A percentile compares a stretch with the other conserved stretches of the same genome.
Evolutionary conservation across 1,140 invertebrate genomes (phyloP).

Genomic region (Ceratina australensis): DNA sequence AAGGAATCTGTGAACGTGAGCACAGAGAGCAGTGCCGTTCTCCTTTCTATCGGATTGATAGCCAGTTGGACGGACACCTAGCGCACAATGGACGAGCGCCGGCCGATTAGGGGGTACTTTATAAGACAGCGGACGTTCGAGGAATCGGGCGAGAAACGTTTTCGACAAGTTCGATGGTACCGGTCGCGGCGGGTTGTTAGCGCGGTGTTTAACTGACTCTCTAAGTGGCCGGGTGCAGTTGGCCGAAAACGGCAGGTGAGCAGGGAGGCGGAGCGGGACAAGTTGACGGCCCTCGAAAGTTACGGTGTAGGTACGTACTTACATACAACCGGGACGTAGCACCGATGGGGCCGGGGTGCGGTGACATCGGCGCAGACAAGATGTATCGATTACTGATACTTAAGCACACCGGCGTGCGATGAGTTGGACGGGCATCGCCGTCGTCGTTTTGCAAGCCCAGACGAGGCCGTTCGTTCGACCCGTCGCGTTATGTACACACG

Average conservation of each 20-base stretch:
- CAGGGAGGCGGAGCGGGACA: background rate
- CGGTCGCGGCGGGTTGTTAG: background rate
- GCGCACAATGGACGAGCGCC: conserved; percentile 25
- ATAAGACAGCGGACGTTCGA: conserved; percentile 18
- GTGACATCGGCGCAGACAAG: conserved; percentile 49
- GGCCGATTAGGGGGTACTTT: conserved; percentile 39
- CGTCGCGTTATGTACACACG: background rate
- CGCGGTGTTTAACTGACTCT: conserved; percentile 1
- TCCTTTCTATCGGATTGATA: background rate
- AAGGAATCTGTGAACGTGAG: no score
- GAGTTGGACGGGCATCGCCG: background rate
- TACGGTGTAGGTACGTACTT: background rate
- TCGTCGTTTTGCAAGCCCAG: background rate
- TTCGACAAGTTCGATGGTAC: conserved; percentile 23
- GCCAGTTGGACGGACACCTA: background rate
- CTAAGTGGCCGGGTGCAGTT: background rate
- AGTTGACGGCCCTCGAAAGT: conserved; percentile 8
- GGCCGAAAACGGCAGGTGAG: conserved; percentile 12
- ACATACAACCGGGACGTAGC: background rate
- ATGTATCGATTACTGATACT: conserved; percentile 52
- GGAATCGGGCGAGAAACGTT: conserved; percentile 5
- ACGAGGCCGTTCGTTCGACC: background rate
- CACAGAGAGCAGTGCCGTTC: no score
- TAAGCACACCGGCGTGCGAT: conserved; percentile 29
- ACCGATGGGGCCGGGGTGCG: no score